These are phyloP conservation scores for Notolepis coatsorum DNA, from an alignment of 2,797 vertebrate species.

Conservation along the genomic window DNA sequence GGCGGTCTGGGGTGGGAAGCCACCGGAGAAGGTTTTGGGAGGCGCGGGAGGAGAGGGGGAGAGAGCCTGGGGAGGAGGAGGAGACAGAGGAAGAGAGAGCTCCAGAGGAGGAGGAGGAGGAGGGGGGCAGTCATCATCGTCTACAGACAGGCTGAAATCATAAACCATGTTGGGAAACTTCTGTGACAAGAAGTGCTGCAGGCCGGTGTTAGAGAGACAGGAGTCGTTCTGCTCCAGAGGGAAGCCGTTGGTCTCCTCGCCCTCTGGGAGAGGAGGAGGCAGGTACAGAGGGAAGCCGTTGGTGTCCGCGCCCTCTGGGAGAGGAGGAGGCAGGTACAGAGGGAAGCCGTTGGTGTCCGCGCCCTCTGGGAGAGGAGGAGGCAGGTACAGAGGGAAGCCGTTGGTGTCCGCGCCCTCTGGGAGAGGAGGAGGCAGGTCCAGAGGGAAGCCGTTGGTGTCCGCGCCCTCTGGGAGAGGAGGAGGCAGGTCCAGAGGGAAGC, in stretches of 20 bases:
- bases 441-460: slow-evolving; percentile 69
- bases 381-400: slow-evolving; percentile 54
- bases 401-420: slow-evolving; percentile 57
- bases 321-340: slow-evolving; percentile 60
- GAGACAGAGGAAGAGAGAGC: slow-evolving; percentile 73
- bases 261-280: slow-evolving; percentile 60
- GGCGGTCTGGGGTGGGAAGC: slow-evolving; percentile 80
- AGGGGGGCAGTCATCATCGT: slow-evolving; percentile 49
- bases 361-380: slow-evolving; percentile 59
- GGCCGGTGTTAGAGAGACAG: slow-evolving; percentile 73
- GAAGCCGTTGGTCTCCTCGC: slow-evolving; percentile 66
- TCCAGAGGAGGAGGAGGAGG: slow-evolving; percentile 62
- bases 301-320: slow-evolving; percentile 54
- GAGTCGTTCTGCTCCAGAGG: slow-evolving; percentile 49
- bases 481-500: slow-evolving; percentile 63
- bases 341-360: too few species aligned
- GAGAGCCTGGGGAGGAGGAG: slow-evolving; percentile 71
- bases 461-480: too few species aligned
- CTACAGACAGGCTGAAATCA: slow-evolving; percentile 56
- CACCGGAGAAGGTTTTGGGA: slow-evolving; percentile 83
- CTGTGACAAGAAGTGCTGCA: slow-evolving; percentile 82
- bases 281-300: slow-evolving; percentile 53
- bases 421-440: slow-evolving; percentile 63
- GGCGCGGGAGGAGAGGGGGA: slow-evolving; percentile 79
- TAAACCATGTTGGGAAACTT: slow-evolving; percentile 89